Conservation (phyloP, 53 echinoderm and acorn worm species). For the Patiria pectinifera region DNA sequence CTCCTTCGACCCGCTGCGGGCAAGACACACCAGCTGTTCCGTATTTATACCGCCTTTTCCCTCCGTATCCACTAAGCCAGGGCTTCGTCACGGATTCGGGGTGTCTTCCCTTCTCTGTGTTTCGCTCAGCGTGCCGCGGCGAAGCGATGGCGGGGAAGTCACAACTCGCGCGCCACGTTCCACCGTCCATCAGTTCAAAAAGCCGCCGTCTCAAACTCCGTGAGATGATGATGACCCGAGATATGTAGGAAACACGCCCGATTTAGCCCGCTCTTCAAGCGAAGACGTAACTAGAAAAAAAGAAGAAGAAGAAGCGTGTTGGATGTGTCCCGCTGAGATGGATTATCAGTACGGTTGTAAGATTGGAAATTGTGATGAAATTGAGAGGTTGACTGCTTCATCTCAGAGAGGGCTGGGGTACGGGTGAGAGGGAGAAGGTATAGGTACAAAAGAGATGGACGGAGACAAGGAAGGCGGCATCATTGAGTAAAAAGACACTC, state of each 20-base stretch:
- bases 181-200: conserved; percentile 30
- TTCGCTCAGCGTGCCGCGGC: conserved; percentile 9
- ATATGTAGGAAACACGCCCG: conserved; percentile 64
- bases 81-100: conserved; percentile 18
- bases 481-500: not conserved
- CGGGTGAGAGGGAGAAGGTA: not conserved
- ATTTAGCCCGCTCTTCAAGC: conserved; percentile 29
- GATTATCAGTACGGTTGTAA: conserved; percentile 17
- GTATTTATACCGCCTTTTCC: conserved; percentile 31
- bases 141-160: not conserved
- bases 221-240: conserved; percentile 27
- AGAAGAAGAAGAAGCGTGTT: not conserved
- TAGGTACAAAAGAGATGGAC: not conserved
- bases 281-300: not conserved
- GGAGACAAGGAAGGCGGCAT: not conserved
- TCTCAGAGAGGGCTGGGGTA: not conserved
- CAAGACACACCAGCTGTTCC: conserved; percentile 63
- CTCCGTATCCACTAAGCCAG: conserved; percentile 35
- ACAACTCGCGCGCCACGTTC: conserved; percentile 16
- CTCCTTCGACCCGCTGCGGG: conserved; percentile 23
- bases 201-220: conserved; percentile 1
- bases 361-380: conserved; percentile 37
- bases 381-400: conserved; percentile 17
- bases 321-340: not conserved
- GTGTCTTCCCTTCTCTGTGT: not conserved